Evolutionary conservation across 2,113 vertebrate genomes (phyloP).

Genomic region (Conger conger): DNA sequence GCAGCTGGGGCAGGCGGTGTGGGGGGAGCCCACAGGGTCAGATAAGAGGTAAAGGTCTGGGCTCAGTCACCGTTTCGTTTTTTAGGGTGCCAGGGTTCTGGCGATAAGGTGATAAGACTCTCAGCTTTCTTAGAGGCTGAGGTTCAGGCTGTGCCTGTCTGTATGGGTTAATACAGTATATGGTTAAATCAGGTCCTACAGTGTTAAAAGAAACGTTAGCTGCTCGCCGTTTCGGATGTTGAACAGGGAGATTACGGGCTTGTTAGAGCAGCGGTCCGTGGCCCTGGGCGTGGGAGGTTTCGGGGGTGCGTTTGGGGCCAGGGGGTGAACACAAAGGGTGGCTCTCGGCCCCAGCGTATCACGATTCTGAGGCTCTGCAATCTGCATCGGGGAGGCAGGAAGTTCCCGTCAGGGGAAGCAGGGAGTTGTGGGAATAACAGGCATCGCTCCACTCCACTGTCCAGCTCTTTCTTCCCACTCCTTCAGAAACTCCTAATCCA

Average conservation of each 20-base stretch:
- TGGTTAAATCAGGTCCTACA: background rate
- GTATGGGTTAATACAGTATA: background rate
- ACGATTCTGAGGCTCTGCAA: background rate
- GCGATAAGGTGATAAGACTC: background rate
- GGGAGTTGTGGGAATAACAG: slow-evolving; percentile 45
- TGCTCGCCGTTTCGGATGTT: background rate
- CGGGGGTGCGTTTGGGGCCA: background rate
- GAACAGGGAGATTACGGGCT: slow-evolving; percentile 8
- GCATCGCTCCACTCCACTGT: slow-evolving; percentile 53
- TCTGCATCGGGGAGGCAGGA: slow-evolving; percentile 43
- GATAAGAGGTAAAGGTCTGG: background rate
- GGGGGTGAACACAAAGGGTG: background rate
- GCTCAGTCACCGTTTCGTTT: background rate
- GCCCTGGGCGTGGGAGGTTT: background rate
- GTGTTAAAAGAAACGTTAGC: background rate
- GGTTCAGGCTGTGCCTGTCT: background rate
- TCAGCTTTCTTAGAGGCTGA: background rate
- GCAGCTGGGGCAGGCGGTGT: background rate
- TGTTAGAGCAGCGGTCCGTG: background rate
- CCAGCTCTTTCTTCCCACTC: slow-evolving; percentile 53
- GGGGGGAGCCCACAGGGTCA: background rate
- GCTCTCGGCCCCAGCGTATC: background rate
- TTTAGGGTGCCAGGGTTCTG: background rate
- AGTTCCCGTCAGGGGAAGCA: slow-evolving; percentile 38
- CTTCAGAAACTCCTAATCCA: slow-evolving; percentile 61